phyloP scores from a whole-genome alignment of 2,797 vertebrate species.

The Aphelocoma californica region DNA sequence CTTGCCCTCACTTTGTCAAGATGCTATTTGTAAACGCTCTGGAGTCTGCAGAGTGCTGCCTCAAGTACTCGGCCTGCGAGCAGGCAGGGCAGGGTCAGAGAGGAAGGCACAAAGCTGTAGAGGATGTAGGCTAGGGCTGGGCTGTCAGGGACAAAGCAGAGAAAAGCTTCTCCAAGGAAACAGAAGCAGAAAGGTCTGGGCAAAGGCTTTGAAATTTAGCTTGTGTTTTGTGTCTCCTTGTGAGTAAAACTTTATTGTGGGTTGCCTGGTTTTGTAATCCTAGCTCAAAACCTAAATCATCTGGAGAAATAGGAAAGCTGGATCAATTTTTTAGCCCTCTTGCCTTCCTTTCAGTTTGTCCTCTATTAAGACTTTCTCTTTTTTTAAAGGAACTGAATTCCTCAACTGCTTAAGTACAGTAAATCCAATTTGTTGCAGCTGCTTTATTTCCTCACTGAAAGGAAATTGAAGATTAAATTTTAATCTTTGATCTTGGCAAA shows the following conservation, averaged over 20 bases:
- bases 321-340: neutral
- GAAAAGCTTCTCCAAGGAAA: neutral
- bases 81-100: neutral
- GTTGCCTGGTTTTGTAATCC: neutral
- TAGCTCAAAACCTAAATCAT: neutral
- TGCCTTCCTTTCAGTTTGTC: neutral
- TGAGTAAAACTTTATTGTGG: neutral
- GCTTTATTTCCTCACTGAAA: slow-evolving; percentile 20
- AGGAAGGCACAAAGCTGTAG: neutral
- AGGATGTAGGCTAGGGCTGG: neutral
- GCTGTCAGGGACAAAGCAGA: neutral
- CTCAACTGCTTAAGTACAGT: neutral
- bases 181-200: neutral
- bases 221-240: neutral
- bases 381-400: neutral
- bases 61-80: accelerated
- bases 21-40: neutral
- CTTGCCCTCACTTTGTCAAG: neutral
- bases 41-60: neutral
- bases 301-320: neutral
- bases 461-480: neutral
- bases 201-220: neutral
- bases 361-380: neutral
- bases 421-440: slow-evolving; percentile 24
- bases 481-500: neutral